A percentile compares a stretch with the other conserved stretches of the same genome.
Evolutionary conservation across 2,888 invertebrate genomes (phyloP).

Genomic region (Chrysolina americana): DNA sequence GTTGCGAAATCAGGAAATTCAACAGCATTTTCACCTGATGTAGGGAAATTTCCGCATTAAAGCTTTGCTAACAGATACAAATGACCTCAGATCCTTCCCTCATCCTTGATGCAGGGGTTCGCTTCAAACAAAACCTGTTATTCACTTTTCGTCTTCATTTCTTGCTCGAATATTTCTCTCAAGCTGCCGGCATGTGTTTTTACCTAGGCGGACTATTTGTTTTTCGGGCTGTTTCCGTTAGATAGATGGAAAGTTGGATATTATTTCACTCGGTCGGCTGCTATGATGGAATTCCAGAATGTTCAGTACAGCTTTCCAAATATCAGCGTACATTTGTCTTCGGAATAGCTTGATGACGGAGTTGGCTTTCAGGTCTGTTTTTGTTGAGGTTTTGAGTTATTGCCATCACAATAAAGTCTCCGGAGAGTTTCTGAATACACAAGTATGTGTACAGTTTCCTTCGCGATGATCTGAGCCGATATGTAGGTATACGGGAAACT

Average conservation of each 20-base stretch:
- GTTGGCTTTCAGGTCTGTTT: background rate
- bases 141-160: constrained; percentile 52
- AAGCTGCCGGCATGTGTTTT: constrained; percentile 44
- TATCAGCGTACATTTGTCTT: constrained; percentile 12
- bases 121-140: constrained; percentile 52
- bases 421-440: background rate
- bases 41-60: constrained; percentile 35
- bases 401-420: background rate
- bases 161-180: constrained; percentile 44
- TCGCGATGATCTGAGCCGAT: background rate
- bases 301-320: background rate
- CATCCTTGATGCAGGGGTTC: constrained; percentile 49
- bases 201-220: constrained; percentile 44
- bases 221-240: constrained; percentile 22
- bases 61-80: constrained; percentile 57
- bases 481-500: background rate
- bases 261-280: constrained; percentile 18
- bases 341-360: constrained; percentile 5
- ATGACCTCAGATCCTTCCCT: constrained; percentile 52
- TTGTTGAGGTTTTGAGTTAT: background rate
- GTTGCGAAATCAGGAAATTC: background rate
- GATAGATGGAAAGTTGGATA: constrained; percentile 27
- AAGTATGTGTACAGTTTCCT: background rate
- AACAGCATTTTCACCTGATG: background rate
- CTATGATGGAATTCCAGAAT: constrained; percentile 22